Conservation (phyloP, 2,888 invertebrate species). For the Dendrolimus pini region DNA sequence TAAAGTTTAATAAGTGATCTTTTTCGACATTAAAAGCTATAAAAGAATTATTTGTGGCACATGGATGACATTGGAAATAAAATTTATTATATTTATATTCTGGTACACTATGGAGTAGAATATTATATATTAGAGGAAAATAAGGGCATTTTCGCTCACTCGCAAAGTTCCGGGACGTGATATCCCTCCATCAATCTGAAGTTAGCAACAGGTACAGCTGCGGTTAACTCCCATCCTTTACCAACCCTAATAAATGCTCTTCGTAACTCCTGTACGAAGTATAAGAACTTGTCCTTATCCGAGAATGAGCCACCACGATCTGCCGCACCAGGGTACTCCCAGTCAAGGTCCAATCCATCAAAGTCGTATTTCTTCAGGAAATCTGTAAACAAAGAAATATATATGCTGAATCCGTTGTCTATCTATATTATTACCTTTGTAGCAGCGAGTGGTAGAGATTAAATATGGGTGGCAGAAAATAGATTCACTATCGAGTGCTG, state of each 20-base stretch:
- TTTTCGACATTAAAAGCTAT: too few species aligned
- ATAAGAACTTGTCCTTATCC: slow-evolving; percentile 89
- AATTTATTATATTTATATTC: too few species aligned
- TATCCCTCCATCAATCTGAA: slow-evolving; percentile 93
- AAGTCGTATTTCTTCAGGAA: slow-evolving; percentile 87
- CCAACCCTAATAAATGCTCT: slow-evolving; percentile 85
- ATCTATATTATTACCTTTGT: too few species aligned
- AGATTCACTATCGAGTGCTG: too few species aligned
- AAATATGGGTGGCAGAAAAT: too few species aligned
- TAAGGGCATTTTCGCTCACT: slow-evolving; percentile 72
- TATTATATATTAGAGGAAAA: too few species aligned
- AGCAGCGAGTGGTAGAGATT: too few species aligned
- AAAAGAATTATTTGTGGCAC: too few species aligned
- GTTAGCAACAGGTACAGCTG: slow-evolving; percentile 92
- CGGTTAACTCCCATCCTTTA: slow-evolving; percentile 91
- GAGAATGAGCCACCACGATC: slow-evolving; percentile 90
- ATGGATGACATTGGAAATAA: too few species aligned
- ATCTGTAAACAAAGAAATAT: slow-evolving; percentile 45
- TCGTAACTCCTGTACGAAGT: slow-evolving; percentile 87
- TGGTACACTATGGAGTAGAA: too few species aligned
- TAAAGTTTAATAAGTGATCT: too few species aligned
- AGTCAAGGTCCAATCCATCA: slow-evolving; percentile 92
- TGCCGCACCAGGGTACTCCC: slow-evolving; percentile 94
- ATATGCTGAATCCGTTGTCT: too few species aligned
- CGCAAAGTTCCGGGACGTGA: slow-evolving; percentile 92